Percentiles rank a stretch among this genome's conserved stretches.
phyloP scores from a whole-genome alignment of 2,888 invertebrate genomes.

The Acanthosepion esculentum region DNA sequence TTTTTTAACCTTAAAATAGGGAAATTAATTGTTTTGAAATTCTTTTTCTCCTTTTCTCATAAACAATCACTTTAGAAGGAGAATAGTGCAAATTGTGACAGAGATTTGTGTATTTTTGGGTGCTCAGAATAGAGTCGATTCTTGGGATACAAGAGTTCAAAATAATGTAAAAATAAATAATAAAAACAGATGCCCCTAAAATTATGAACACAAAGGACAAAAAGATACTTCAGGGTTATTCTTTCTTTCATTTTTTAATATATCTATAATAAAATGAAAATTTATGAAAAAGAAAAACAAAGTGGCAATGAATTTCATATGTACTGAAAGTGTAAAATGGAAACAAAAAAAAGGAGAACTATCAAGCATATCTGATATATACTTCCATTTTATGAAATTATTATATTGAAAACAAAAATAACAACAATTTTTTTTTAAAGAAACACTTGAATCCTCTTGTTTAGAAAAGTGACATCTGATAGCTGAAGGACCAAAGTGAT shows the following conservation, averaged over 20 bases:
- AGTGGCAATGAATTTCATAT: not conserved
- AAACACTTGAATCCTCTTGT: not conserved
- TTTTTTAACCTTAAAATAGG: not conserved
- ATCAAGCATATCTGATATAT: not conserved
- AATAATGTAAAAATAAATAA: not conserved
- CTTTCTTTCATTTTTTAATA: not conserved
- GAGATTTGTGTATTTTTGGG: not conserved
- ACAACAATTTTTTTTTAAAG: not conserved
- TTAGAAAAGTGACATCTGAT: not conserved
- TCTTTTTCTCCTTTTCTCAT: not conserved
- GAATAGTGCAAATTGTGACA: not conserved
- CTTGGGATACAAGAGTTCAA: not conserved
- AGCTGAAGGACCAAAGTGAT: too few species aligned
- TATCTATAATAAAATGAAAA: not conserved
- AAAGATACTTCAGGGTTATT: not conserved
- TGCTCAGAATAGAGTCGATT: not conserved
- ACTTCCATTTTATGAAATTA: not conserved
- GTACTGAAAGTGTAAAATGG: not conserved
- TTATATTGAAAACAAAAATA: too few species aligned
- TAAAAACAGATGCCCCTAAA: too few species aligned
- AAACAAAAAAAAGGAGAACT: not conserved
- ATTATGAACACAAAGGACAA: not conserved
- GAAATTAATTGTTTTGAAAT: not conserved
- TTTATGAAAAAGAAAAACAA: not conserved
- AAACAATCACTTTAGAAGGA: not conserved